Conservation (phyloP, 2,888 invertebrate genomes). For the Ceriagrion tenellum region DNA sequence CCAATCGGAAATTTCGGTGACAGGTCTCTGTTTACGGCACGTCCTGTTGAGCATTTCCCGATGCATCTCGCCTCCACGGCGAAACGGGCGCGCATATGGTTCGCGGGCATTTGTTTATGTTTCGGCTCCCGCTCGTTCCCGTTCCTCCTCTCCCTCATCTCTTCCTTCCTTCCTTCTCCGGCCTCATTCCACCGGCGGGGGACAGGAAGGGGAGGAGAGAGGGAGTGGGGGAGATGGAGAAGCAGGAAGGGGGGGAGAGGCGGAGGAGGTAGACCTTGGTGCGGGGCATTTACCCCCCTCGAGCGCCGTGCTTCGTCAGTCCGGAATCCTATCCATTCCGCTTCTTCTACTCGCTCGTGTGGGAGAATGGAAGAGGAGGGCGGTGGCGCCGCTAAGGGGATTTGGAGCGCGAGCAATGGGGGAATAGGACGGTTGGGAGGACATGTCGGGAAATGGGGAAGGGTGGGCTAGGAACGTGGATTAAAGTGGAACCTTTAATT, state of each 20-base stretch:
- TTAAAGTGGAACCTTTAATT: no score
- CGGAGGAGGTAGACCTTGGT: neutral
- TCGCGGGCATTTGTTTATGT: slow-evolving; percentile 11
- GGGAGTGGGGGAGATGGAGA: neutral
- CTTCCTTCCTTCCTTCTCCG: neutral
- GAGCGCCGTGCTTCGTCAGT: neutral
- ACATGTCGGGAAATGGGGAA: neutral
- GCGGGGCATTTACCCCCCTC: neutral
- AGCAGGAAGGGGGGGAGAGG: neutral
- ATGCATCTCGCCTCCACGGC: neutral
- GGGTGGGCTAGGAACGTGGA: no score
- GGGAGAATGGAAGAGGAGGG: neutral
- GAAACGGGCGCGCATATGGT: neutral
- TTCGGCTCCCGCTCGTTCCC: neutral
- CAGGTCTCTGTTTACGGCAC: neutral
- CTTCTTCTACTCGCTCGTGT: neutral
- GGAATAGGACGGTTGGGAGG: no score
- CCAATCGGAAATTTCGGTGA: neutral
- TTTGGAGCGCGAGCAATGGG: neutral
- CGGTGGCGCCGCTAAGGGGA: neutral
- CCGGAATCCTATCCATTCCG: neutral
- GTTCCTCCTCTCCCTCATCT: neutral
- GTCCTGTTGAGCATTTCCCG: neutral
- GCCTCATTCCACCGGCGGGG: no score
- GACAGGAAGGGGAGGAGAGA: no score